These are phyloP conservation scores for Drosophila sp. DNA, from an alignment of 1,140 invertebrate species.

Conservation along the genomic window DNA sequence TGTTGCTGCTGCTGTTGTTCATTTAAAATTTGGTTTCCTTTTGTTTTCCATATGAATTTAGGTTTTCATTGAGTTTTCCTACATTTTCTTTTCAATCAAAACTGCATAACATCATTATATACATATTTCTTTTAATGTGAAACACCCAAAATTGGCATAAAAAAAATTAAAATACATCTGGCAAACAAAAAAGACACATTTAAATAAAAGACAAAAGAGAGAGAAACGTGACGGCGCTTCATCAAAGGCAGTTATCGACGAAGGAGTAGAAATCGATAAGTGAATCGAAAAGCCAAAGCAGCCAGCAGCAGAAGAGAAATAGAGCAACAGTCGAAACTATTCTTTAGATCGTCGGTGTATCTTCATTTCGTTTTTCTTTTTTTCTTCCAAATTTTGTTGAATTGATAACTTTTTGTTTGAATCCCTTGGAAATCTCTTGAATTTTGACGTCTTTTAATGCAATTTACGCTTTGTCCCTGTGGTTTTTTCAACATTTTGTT, in stretches of 20 bases:
- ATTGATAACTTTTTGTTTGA: no score
- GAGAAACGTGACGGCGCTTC: background rate
- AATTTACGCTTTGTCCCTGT: constrained; percentile 24
- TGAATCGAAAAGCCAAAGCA: constrained; percentile 8
- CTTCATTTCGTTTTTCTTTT: background rate
- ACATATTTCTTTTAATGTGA: constrained; percentile 18
- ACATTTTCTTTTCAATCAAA: constrained; percentile 22
- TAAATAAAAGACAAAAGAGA: background rate
- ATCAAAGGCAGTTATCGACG: background rate
- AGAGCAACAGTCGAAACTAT: background rate
- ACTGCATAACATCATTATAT: constrained; percentile 12
- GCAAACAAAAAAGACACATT: background rate
- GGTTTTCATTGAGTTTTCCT: constrained; percentile 23
- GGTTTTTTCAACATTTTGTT: constrained; percentile 21
- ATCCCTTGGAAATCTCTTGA: background rate
- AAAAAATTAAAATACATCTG: constrained; percentile 17
- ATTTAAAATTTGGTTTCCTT: no score
- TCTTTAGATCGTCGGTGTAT: background rate
- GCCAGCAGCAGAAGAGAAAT: background rate
- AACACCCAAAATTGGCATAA: background rate
- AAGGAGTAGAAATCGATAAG: background rate
- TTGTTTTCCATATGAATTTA: background rate
- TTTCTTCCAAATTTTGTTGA: constrained; percentile 3
- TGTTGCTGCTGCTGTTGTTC: constrained; percentile 9
- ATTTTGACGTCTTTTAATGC: constrained; percentile 32